Evolutionary conservation across 2,113 vertebrate genomes (phyloP), one percentile per base, ranked within the genome.

Genomic region (Serranochromis macrocephalus): DNA sequence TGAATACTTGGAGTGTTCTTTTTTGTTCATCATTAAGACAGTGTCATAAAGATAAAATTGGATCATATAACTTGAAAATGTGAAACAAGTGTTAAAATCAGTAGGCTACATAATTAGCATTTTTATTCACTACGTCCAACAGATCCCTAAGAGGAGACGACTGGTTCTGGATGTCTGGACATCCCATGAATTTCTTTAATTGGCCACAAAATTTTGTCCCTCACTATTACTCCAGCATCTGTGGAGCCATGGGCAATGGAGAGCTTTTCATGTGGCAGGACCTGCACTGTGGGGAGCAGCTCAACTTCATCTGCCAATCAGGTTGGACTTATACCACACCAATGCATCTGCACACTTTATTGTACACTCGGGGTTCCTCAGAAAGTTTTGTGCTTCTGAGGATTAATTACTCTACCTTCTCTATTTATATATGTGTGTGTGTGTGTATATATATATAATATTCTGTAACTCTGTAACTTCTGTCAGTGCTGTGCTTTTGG

Each of bases 141-240:
- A 87, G 89, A 61, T 38, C 54, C 10, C 1, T 84, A 11, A 86
- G 21, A 84, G 3, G 2, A 1, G 9, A 13, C 11, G 36, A 1
- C 6, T 92, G 91, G 90, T 91, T 88, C 89, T 93, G 91, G 87
- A 89, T 91, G 87, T 88, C 84, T 2, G 85, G 89, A 5, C 16
- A 68, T 1, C 24, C 80, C 11, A 79, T 92, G 79, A 13, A 6
- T 4, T 90, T 86, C 42, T 49, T 17, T 26, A n/a, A n/a, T 3
- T 53, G 51, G 51, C 51, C 51, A 53, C 51, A 80, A 5, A 5
- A 42, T 9, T 4, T 3, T 1, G 8, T 11, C 5, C 47, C 21
- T 9, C 0, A 5, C 9, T 10, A 0, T 7, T 9, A 11, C 24
- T 16, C 53, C 49, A 54, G 49, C 58, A 24, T 84, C 53, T 92